A percentile compares a stretch with the other conserved stretches of the same genome.
Conservation (phyloP, 1,140 invertebrate genomes). For the Caerostris darwini region DNA sequence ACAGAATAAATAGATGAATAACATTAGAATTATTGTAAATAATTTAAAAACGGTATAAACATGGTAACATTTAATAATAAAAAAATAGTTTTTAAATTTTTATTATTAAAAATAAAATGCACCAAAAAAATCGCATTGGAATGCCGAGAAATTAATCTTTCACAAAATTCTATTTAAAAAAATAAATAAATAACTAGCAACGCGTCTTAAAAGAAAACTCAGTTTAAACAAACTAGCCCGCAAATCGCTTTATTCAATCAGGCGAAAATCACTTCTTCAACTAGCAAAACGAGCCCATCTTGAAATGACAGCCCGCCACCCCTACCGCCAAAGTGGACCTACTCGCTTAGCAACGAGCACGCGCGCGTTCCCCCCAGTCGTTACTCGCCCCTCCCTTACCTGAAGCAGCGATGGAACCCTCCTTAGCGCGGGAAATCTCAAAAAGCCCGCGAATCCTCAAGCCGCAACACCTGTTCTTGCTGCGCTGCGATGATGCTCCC, state of each 20-base stretch:
- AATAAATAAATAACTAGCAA: too few species aligned
- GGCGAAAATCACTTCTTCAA: not conserved
- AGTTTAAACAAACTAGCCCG: not conserved
- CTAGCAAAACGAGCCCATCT: slow-evolving; percentile 62
- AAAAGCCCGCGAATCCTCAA: slow-evolving; percentile 75
- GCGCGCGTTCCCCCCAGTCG: not conserved
- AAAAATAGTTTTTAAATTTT: too few species aligned
- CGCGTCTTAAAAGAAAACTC: too few species aligned
- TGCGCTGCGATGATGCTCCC: not conserved
- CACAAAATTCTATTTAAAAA: too few species aligned
- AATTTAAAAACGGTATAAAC: too few species aligned
- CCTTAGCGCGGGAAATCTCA: slow-evolving; percentile 76
- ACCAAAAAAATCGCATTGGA: too few species aligned
- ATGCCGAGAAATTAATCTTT: too few species aligned
- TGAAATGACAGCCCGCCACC: not conserved
- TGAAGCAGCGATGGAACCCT: slow-evolving; percentile 26
- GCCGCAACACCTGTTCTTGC: slow-evolving; percentile 48
- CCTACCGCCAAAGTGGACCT: slow-evolving; percentile 35
- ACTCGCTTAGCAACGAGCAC: slow-evolving; percentile 24
- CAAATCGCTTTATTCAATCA: not conserved
- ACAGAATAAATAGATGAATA: too few species aligned
- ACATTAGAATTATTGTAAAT: too few species aligned
- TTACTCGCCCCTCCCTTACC: not conserved
- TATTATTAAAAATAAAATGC: too few species aligned
- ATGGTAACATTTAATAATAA: too few species aligned